Evolutionary conservation across 2,797 vertebrate genomes (phyloP).

Genomic region (Hyperoplus immaculatus): DNA sequence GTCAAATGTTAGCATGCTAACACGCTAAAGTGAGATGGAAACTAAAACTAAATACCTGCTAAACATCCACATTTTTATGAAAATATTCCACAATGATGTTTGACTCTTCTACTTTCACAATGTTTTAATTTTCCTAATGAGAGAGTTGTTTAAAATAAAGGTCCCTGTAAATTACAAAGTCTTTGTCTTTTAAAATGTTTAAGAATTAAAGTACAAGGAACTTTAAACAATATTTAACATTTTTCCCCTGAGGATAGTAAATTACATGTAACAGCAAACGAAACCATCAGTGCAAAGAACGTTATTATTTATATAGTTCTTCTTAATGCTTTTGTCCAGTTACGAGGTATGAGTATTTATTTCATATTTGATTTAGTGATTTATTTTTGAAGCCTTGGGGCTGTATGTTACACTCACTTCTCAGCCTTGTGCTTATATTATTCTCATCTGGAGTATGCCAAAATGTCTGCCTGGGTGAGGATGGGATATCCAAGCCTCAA

Average conservation of each 20-base stretch:
- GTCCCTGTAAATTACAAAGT: neutral
- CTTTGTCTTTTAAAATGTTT: neutral
- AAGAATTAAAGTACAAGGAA: too few relatives aligned
- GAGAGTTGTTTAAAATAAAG: neutral
- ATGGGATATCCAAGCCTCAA: constrained; percentile 9
- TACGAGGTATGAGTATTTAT: neutral
- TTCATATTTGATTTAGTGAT: neutral
- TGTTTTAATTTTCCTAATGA: neutral
- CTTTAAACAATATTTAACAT: too few relatives aligned
- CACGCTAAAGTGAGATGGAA: too few relatives aligned
- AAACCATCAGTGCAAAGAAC: too few relatives aligned
- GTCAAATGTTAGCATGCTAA: neutral
- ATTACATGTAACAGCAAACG: too few relatives aligned
- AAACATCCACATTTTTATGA: too few relatives aligned
- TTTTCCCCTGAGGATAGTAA: too few relatives aligned
- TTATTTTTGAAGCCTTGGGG: neutral
- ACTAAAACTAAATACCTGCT: neutral
- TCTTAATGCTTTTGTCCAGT: too few relatives aligned
- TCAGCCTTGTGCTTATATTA: neutral
- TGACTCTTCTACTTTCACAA: neutral
- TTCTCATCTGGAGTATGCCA: constrained; percentile 6
- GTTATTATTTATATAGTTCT: too few relatives aligned
- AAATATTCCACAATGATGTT: neutral
- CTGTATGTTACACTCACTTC: constrained; percentile 2
- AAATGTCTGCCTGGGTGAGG: constrained; percentile 11